Percentiles rank a stretch among this genome's conserved stretches.
These are phyloP conservation scores for Coleophora flavipennella DNA, from an alignment of 2,888 invertebrate genomes.

Conservation along the genomic window DNA sequence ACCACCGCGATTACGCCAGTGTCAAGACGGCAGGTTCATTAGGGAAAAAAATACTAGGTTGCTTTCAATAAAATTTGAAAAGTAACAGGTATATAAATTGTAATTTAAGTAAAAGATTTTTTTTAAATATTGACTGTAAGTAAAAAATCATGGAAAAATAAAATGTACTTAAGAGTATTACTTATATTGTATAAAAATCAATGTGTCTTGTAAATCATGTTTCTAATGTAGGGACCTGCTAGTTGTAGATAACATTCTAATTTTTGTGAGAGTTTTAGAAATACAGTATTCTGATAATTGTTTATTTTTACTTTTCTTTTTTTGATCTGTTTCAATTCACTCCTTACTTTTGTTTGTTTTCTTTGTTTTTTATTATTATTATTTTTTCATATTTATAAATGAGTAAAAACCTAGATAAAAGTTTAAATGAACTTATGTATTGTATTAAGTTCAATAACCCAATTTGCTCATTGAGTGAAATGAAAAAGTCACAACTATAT, in stretches of 20 bases:
- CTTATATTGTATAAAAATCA: conserved; percentile 20
- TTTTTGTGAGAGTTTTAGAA: conserved; percentile 50
- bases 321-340: too few species aligned
- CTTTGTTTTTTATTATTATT: too few species aligned
- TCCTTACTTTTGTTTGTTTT: too few species aligned
- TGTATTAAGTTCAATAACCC: too few species aligned
- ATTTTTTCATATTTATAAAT: too few species aligned
- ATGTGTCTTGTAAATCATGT: conserved; percentile 42
- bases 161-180: conserved; percentile 39
- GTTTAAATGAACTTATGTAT: too few species aligned
- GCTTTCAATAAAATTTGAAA: conserved; percentile 25
- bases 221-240: conserved; percentile 61
- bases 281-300: conserved; percentile 56
- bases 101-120: conserved; percentile 21
- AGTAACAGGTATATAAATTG: conserved; percentile 19
- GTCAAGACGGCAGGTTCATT: conserved; percentile 60
- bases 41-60: conserved; percentile 48
- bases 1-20: conserved; percentile 55
- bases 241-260: conserved; percentile 36
- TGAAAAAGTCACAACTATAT: too few species aligned
- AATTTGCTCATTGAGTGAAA: too few species aligned
- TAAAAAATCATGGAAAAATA: conserved; percentile 3
- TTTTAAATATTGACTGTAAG: conserved; percentile 10
- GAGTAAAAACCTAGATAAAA: too few species aligned
- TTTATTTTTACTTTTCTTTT: too few species aligned